Percentiles rank a stretch among this genome's conserved stretches.
phyloP scores from a whole-genome alignment of 2,888 invertebrate species.

The Sesia bembeciformis region DNA sequence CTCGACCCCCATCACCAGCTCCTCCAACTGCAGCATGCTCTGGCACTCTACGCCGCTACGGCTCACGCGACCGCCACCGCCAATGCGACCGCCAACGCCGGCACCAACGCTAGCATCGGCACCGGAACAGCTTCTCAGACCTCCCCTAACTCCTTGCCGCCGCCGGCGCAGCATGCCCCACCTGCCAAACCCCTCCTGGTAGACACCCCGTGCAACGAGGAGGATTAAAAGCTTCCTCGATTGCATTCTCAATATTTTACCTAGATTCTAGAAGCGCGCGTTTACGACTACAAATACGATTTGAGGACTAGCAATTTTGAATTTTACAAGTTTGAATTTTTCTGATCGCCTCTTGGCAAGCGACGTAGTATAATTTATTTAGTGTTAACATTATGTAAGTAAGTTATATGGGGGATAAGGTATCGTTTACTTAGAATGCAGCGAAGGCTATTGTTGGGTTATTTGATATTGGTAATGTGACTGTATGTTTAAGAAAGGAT shows the following conservation, averaged over 20 bases:
- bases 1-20: slow-evolving; percentile 65
- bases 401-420: slow-evolving; percentile 60
- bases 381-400: slow-evolving; percentile 39
- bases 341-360: slow-evolving; percentile 46
- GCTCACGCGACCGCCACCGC: slow-evolving; percentile 61
- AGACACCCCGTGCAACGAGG: slow-evolving; percentile 62
- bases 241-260: neutral
- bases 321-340: neutral
- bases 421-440: slow-evolving; percentile 51
- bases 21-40: slow-evolving; percentile 63
- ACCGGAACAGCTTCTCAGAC: slow-evolving; percentile 35
- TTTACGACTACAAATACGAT: neutral
- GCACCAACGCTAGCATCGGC: slow-evolving; percentile 17
- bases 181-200: slow-evolving; percentile 58
- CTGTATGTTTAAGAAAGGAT: slow-evolving; percentile 16
- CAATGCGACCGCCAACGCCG: slow-evolving; percentile 34
- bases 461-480: slow-evolving; percentile 53
- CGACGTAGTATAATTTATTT: slow-evolving; percentile 53
- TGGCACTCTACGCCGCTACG: slow-evolving; percentile 62
- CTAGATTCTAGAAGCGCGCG: neutral
- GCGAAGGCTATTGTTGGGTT: slow-evolving; percentile 63
- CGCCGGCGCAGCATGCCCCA: slow-evolving; percentile 27
- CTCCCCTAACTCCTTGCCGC: slow-evolving; percentile 37
- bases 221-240: slow-evolving; percentile 32
- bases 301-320: no score